Base-by-base conservation (phyloP, 2,113 vertebrate genomes). In the Dicentrarchus labrax region DNA sequence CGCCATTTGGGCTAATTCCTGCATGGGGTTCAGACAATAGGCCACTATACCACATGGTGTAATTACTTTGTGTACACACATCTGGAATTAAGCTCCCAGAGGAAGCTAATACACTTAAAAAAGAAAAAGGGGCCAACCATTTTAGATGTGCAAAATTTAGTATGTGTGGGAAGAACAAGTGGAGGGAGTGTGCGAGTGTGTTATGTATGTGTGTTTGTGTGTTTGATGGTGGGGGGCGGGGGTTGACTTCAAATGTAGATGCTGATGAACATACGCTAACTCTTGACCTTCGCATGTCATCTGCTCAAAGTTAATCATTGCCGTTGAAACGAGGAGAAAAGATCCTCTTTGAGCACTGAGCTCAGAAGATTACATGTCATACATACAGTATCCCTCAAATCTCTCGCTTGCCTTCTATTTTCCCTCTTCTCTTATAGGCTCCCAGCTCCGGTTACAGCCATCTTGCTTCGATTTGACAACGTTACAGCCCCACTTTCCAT, bases 21-120 rank as follows among this genome's bases (percentile, higher is more conserved):
- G 87, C 80, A 89, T 64, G 86, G 80, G 89, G 87, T 91, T 94
- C 90, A 92, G 91, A 96, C 96, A 96, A 96, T 94, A 95, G 94
- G 90, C 92, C 91, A 93, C 94, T 95, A 94, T 95, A 88, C 89
- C 84, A 92, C 91, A 92, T 87, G 91, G 84, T 72, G 86, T 94
- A 95, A 96, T 96, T 93, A 93, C 93, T 92, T 89, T 93, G 94
- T 95, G 89, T 94, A 94, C 94, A 94, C 92, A 95, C 96, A 96
- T 96, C 95, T 96, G 95, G 95, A 94, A 89, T 93, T 89, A 82
- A 87, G 89, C 92, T 93, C 90, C 90, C 90, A 88, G 76, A 89
- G 92, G 91, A 92, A 92, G 84, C 62, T 89, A 94, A 91, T 93
- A 90, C 84, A 83, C 88, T 93, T 89, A 51, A 30, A 73, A 50